phyloP scores from a whole-genome alignment of 2,888 invertebrate genomes.

The Corythucha ciliata region DNA sequence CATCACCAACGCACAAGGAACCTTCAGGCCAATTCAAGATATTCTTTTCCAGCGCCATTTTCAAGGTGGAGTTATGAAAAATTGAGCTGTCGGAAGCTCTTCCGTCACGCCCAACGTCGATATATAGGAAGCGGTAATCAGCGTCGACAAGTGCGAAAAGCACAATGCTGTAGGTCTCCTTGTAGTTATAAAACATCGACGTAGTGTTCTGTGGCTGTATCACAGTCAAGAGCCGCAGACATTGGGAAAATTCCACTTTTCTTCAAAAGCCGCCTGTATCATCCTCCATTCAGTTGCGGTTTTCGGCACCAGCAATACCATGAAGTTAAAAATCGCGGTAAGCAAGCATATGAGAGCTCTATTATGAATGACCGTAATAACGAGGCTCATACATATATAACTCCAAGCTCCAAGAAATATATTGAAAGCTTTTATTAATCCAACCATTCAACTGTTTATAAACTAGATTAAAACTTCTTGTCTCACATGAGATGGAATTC shows the following conservation, averaged over 20 bases:
- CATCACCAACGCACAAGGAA: too few species aligned
- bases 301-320: slow-evolving; percentile 15
- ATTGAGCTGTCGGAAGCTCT: slow-evolving; percentile 25
- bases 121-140: slow-evolving; percentile 32
- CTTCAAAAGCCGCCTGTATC: neutral
- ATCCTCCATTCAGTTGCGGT: slow-evolving; percentile 8
- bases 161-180: slow-evolving; percentile 31
- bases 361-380: too few species aligned
- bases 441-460: too few species aligned
- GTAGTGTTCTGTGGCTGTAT: slow-evolving; percentile 31
- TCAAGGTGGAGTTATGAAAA: neutral
- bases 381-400: too few species aligned
- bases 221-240: slow-evolving; percentile 27
- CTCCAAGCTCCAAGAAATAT: too few species aligned
- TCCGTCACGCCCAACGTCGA: slow-evolving; percentile 34
- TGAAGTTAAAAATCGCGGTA: too few species aligned
- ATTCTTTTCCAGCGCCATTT: too few species aligned
- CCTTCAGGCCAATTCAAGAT: too few species aligned
- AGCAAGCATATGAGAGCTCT: too few species aligned
- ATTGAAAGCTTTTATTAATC: too few species aligned
- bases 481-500: too few species aligned
- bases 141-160: slow-evolving; percentile 32
- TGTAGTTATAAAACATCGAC: slow-evolving; percentile 33
- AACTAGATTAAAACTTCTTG: too few species aligned
- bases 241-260: slow-evolving; percentile 34